These are phyloP conservation scores for Pangasianodon hypophthalmus DNA, from an alignment of 2,113 vertebrate species.

Conservation along the genomic window DNA sequence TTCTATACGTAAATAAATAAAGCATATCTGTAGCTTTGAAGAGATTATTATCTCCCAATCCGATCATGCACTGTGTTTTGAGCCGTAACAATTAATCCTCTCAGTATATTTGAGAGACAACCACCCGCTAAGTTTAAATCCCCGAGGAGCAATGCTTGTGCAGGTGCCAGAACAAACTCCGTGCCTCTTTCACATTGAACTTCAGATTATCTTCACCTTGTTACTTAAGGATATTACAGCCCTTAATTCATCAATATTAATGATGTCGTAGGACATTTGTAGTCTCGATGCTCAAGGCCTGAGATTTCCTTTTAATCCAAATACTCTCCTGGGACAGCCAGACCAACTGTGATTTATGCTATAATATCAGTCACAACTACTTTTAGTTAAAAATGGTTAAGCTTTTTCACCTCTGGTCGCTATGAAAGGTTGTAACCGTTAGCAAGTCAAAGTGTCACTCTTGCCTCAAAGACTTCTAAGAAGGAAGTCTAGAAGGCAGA, in stretches of 20 bases:
- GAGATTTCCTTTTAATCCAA: constrained; percentile 1
- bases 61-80: constrained; percentile 36
- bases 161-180: constrained; percentile 38
- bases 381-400: not conserved
- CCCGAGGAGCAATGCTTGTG: constrained; percentile 5
- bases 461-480: constrained; percentile 19
- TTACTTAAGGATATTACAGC: constrained; percentile 27
- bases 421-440: constrained; percentile 1
- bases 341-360: not conserved
- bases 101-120: constrained; percentile 46
- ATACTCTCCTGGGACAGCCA: not conserved
- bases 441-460: constrained; percentile 17
- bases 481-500: not conserved
- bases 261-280: constrained; percentile 22
- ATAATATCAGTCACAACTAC: not conserved
- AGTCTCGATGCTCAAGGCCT: constrained; percentile 23
- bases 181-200: constrained; percentile 14
- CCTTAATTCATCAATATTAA: constrained; percentile 32
- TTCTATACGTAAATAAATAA: constrained; percentile 1
- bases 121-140: constrained; percentile 19
- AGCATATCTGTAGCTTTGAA: not conserved
- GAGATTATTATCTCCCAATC: constrained; percentile 34
- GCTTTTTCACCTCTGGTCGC: not conserved
- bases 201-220: constrained; percentile 32
- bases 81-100: constrained; percentile 35